Percentiles rank a stretch among this genome's conserved stretches.
These are phyloP conservation scores for Chaetoderma sp. DNA, from an alignment of 2,888 invertebrate genomes.

Conservation along the genomic window DNA sequence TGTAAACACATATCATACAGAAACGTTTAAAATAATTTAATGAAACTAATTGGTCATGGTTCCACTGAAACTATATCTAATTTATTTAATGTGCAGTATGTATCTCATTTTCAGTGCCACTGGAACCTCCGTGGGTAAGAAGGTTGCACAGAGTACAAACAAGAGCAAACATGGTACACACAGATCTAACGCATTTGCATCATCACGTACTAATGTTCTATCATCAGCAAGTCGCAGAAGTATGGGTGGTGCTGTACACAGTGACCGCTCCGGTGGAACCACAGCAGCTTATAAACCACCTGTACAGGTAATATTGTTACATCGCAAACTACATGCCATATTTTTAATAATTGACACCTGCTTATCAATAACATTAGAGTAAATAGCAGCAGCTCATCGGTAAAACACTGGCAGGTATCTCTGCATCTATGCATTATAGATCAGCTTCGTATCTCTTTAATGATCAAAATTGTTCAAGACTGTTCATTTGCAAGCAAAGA, in stretches of 20 bases:
- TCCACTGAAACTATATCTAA: no score
- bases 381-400: no score
- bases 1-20: no score
- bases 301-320: conserved; percentile 43
- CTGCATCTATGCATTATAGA: conserved; percentile 24
- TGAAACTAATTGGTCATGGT: no score
- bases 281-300: conserved; percentile 37
- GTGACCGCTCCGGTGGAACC: conserved; percentile 24
- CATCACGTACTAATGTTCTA: conserved; percentile 51
- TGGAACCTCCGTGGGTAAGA: no score
- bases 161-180: conserved; percentile 51
- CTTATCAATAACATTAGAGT: background rate
- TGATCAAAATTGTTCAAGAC: background rate
- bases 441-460: background rate
- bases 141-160: no score
- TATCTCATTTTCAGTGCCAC: no score
- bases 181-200: conserved; percentile 40
- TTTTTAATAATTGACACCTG: no score
- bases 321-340: no score
- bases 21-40: no score
- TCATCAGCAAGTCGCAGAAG: conserved; percentile 57
- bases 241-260: conserved; percentile 32
- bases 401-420: conserved; percentile 20
- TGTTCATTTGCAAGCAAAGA: no score
- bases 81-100: no score